phyloP scores from a whole-genome alignment of 2,113 vertebrate genomes.

The Pachyramphus minor region DNA sequence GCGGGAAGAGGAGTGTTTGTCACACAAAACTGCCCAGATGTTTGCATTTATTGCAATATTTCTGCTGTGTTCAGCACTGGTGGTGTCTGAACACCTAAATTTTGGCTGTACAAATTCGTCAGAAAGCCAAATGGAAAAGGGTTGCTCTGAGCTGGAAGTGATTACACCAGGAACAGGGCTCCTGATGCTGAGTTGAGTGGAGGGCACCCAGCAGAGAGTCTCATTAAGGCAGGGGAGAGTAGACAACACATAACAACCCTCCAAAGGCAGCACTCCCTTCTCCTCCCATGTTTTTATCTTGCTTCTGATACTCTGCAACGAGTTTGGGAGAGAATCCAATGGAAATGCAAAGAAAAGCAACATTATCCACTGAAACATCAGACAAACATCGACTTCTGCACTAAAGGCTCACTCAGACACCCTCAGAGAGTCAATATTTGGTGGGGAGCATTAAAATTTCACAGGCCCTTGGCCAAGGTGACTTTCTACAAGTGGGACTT shows the following conservation, averaged over 20 bases:
- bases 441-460: constrained; percentile 64
- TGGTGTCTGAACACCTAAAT: neutral
- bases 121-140: neutral
- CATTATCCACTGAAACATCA: constrained; percentile 51
- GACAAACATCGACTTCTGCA: constrained; percentile 38
- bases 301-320: neutral
- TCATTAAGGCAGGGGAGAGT: neutral
- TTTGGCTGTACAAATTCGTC: neutral
- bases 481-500: neutral
- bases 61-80: fast-evolving
- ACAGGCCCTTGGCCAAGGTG: constrained; percentile 56
- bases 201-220: neutral
- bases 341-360: constrained; percentile 42
- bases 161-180: neutral
- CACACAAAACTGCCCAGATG: neutral
- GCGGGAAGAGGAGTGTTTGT: neutral
- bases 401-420: constrained; percentile 39
- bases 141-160: neutral
- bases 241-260: neutral
- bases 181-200: neutral
- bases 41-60: fast-evolving
- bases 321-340: neutral
- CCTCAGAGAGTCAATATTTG: constrained; percentile 44
- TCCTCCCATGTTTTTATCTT: neutral
- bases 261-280: neutral